Conservation (phyloP, 2,113 vertebrate genomes). For the Blennius ocellaris region DNA sequence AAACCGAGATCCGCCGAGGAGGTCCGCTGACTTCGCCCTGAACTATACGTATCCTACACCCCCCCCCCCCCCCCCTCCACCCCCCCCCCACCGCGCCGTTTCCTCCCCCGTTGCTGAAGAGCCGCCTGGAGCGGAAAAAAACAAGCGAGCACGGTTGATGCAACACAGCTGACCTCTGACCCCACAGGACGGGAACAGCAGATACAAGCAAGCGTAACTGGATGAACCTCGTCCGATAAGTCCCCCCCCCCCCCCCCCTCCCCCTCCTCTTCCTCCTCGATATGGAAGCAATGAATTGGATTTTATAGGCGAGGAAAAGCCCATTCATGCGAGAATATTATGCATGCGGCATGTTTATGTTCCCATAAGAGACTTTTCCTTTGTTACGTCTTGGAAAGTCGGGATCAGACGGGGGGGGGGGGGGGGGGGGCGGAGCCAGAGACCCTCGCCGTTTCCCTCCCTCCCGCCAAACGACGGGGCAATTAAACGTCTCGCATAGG, state of each 20-base stretch:
- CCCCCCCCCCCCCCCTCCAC: too few species aligned
- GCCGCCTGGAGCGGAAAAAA: not conserved
- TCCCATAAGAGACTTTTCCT: slow-evolving; percentile 14
- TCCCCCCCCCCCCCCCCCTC: not conserved
- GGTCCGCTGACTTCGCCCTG: not conserved
- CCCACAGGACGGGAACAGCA: not conserved
- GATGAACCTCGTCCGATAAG: slow-evolving; percentile 18
- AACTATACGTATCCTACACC: not conserved
- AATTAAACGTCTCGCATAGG: slow-evolving; percentile 73
- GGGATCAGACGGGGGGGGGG: too few species aligned
- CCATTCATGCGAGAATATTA: slow-evolving; percentile 38
- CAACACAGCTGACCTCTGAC: slow-evolving; percentile 3
- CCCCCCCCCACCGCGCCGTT: not conserved
- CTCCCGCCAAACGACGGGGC: slow-evolving; percentile 57
- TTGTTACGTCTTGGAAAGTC: slow-evolving; percentile 28
- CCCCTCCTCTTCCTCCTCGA: not conserved
- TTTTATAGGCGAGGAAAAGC: slow-evolving; percentile 31
- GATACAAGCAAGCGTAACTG: slow-evolving; percentile 1
- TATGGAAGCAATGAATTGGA: slow-evolving; percentile 24
- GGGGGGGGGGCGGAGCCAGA: too few species aligned
- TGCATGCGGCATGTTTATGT: not conserved
- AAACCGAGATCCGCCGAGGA: not conserved
- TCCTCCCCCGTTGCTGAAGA: not conserved
- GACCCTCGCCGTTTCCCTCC: not conserved
- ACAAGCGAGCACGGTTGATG: not conserved